Conservation (phyloP, 2,113 vertebrate species). For the Amphilophus citrinellus region DNA sequence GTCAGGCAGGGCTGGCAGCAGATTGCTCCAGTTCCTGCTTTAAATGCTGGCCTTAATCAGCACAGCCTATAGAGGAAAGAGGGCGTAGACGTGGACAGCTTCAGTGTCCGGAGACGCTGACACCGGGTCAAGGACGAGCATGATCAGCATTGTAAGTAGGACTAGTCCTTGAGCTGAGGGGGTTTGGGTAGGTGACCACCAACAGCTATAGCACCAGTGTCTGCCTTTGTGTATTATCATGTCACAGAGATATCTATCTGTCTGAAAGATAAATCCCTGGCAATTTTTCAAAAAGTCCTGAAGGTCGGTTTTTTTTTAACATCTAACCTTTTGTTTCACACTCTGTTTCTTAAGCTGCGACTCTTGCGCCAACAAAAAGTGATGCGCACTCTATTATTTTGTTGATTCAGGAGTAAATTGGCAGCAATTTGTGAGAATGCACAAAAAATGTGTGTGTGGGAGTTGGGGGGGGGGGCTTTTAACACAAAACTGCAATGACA, state of each 20-base stretch:
- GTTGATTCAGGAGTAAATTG: not conserved
- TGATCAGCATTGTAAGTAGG: conserved; percentile 31
- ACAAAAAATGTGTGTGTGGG: not conserved
- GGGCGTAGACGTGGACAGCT: conserved; percentile 15
- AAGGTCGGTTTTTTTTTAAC: not conserved
- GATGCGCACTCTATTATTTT: not conserved
- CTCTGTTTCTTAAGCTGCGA: not conserved
- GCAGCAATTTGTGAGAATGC: not conserved
- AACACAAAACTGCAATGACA: not conserved
- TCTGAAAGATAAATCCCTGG: not conserved
- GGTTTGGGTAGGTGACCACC: conserved; percentile 33
- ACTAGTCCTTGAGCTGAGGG: not conserved
- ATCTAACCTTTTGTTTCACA: conserved; percentile 1
- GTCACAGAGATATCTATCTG: conserved; percentile 5
- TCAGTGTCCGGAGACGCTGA: conserved; percentile 16
- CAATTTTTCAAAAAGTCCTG: not conserved
- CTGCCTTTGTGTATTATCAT: not conserved
- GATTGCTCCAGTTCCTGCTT: conserved; percentile 44
- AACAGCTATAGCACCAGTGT: not conserved
- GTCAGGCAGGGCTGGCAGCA: conserved; percentile 33
- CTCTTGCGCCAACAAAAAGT: not conserved
- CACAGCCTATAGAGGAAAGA: conserved; percentile 46
- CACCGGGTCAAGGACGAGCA: conserved; percentile 47
- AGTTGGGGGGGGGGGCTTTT: not conserved
- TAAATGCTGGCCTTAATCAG: conserved; percentile 57